These are phyloP conservation scores for Sceloporus tristichus DNA, from an alignment of 2,113 vertebrate species.

Conservation along the genomic window DNA sequence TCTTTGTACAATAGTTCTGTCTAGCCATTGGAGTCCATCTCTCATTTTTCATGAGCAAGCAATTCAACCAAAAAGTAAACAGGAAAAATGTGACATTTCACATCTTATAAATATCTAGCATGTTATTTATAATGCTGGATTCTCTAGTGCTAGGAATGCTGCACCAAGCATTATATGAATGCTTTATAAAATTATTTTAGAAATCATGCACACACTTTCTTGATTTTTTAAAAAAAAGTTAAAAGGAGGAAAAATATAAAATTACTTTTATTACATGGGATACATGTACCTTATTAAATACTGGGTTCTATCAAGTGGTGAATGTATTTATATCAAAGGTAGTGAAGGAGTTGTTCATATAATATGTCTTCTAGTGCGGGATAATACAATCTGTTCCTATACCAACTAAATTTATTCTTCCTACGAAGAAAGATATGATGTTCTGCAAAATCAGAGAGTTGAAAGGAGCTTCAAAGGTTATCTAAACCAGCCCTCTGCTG, in stretches of 20 bases:
- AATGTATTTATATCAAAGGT: background rate
- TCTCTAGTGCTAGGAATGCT: constrained; percentile 71
- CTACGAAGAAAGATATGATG: no score
- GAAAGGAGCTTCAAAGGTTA: background rate
- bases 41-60: constrained; percentile 71
- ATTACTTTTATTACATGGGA: background rate
- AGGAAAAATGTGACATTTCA: constrained; percentile 75
- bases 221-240: constrained; percentile 16
- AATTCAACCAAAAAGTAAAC: constrained; percentile 79
- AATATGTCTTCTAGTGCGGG: background rate
- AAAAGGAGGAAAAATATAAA: constrained; percentile 62
- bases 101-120: constrained; percentile 72
- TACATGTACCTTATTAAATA: background rate
- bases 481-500: background rate
- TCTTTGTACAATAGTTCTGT: constrained; percentile 71
- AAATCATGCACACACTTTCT: background rate
- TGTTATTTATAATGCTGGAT: constrained; percentile 67
- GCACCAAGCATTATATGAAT: constrained; percentile 56
- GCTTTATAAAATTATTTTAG: constrained; percentile 27
- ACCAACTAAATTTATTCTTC: background rate
- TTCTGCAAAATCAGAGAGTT: background rate
- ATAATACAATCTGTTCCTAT: background rate
- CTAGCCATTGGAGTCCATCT: constrained; percentile 63
- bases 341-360: background rate
- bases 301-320: background rate